Base-by-base conservation (phyloP, 2,113 vertebrate species). In the Anoura caudifer region DNA sequence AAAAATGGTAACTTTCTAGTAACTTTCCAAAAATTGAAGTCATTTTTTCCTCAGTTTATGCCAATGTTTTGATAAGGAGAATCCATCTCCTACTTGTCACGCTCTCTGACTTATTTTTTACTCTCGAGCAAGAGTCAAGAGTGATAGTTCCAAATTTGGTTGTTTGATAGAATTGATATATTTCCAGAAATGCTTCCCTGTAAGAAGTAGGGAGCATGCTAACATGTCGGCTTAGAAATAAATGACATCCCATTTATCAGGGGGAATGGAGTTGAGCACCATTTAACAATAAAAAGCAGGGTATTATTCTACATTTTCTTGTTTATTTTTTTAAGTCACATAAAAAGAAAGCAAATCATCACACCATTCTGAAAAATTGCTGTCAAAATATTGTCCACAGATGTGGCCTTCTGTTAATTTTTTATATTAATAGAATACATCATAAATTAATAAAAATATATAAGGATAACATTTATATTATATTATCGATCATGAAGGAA, bases 231-330 rank as follows among this genome's bases (percentile, higher is more conserved):
- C 38, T 50, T 19, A 65, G 43, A 77, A n/a, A 69, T 3, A 24
- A 59, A 43, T 14, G 38, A 56, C 41, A n/a, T 47, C 33, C 38
- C 11, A 47, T 28, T 33, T 14, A n/a, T 47, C 1, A 54, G 10
- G 31, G 22, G 1, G 1, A 43, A 28, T 22, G 20, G 0, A 1
- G 45, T 19, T 19, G 93, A 84, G 33, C 38, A 0, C 2, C n/a
- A 5, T 65, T 96, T 52, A 83, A 36, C 95, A 77, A 36, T 19
- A 13, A 83, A 22, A 56, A 0, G 41, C 1, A 75, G 56, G 12
- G 36, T 5, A 9, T n/a, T 75, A 13, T 6, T 88, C 79, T 5
- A 41, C 19, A 14, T 92, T 91, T 72, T n/a, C 2, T 38, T 67
- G 17, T 85, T 43, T 28, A 67, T 16, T 67, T 19, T 63, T 70